phyloP scores from a whole-genome alignment of 1,140 invertebrate species.

The Orchesella cincta region DNA sequence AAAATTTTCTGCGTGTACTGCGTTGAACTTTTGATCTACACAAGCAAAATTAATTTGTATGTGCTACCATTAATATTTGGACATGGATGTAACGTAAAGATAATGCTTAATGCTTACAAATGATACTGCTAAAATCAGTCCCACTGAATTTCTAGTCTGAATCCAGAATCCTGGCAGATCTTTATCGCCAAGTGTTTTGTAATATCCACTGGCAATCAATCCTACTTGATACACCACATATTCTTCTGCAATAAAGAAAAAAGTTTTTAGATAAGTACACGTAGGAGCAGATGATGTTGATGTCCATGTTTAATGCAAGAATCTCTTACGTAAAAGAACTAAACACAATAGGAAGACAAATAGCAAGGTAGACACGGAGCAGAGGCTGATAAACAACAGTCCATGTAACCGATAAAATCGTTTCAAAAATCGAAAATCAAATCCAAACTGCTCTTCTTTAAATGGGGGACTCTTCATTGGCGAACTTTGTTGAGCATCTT shows the following conservation, averaged over 20 bases:
- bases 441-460: slow-evolving; percentile 46
- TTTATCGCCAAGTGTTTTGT: slow-evolving; percentile 60
- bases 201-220: slow-evolving; percentile 61
- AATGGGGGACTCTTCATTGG: not conserved
- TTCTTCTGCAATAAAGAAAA: slow-evolving; percentile 57
- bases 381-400: slow-evolving; percentile 56
- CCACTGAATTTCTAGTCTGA: slow-evolving; percentile 54
- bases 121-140: slow-evolving; percentile 59
- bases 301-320: too few relatives aligned
- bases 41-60: slow-evolving; percentile 11
- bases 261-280: slow-evolving; percentile 24
- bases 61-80: too few relatives aligned
- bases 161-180: slow-evolving; percentile 57
- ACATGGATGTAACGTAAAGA: too few relatives aligned
- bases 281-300: not conserved
- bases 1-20: slow-evolving; percentile 57
- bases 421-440: slow-evolving; percentile 56
- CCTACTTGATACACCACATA: slow-evolving; percentile 61
- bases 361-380: slow-evolving; percentile 53
- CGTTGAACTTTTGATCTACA: slow-evolving; percentile 56
- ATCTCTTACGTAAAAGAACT: slow-evolving; percentile 54
- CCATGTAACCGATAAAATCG: slow-evolving; percentile 54
- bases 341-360: slow-evolving; percentile 56
- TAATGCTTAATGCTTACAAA: too few relatives aligned
- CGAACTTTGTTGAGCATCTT: not conserved